Conservation (phyloP, 2,113 vertebrate genomes). For the Labrus mixtus region DNA sequence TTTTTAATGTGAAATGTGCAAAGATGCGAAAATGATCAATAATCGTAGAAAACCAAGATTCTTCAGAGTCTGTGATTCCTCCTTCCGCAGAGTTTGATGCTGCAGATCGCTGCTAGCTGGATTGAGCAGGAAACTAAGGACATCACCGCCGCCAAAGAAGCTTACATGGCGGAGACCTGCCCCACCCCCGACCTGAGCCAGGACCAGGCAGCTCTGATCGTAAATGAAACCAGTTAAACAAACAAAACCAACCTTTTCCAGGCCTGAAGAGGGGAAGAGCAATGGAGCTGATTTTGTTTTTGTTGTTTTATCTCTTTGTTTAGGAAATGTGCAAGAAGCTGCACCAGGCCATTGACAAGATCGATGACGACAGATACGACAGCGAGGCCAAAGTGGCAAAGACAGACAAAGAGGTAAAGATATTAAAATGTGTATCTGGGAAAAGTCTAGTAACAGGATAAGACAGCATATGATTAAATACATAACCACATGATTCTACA, state of each 20-base stretch:
- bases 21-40: no score
- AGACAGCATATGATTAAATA: no score
- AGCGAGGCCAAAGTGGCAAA: slow-evolving; percentile 89
- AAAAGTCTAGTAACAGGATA: no score
- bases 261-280: not conserved
- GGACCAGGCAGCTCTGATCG: slow-evolving; percentile 88
- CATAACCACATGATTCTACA: no score
- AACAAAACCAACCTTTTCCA: no score
- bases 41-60: not conserved
- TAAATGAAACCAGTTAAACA: slow-evolving; percentile 45
- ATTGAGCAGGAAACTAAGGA: slow-evolving; percentile 87
- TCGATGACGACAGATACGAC: slow-evolving; percentile 94
- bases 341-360: slow-evolving; percentile 85
- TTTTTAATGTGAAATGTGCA: no score
- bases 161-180: slow-evolving; percentile 88
- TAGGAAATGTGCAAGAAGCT: slow-evolving; percentile 93
- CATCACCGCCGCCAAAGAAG: slow-evolving; percentile 82
- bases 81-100: slow-evolving; percentile 90
- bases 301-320: not conserved
- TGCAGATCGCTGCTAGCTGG: slow-evolving; percentile 88
- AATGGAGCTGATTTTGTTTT: not conserved
- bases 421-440: no score
- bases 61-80: not conserved
- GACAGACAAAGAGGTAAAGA: slow-evolving; percentile 88
- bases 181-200: slow-evolving; percentile 79